Conservation (phyloP, 1,140 invertebrate genomes). For the Pentalonia nigronervosa region DNA sequence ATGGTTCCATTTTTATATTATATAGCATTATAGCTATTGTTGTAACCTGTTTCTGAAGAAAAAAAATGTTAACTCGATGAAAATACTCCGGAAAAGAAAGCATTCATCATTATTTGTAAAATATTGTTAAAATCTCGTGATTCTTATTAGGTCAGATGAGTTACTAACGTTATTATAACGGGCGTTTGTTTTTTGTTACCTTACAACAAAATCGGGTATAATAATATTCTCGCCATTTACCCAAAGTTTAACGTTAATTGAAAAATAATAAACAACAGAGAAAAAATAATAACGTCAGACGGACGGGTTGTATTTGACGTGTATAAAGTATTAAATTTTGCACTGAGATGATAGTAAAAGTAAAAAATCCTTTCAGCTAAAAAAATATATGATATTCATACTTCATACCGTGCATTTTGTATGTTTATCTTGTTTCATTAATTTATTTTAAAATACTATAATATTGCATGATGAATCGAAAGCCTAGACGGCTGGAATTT, state of each 20-base stretch:
- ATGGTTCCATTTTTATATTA: slow-evolving; percentile 17
- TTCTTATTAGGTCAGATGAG: slow-evolving; percentile 22
- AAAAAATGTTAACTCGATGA: background rate
- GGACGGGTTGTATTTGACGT: slow-evolving; percentile 42
- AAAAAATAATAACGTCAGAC: slow-evolving; percentile 33
- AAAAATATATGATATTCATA: background rate
- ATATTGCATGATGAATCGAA: background rate
- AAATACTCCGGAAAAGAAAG: background rate
- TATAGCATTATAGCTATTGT: background rate
- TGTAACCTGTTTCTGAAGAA: background rate
- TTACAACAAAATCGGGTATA: slow-evolving; percentile 8
- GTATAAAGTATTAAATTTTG: slow-evolving; percentile 29
- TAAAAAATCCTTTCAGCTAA: background rate
- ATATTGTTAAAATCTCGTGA: slow-evolving; percentile 17
- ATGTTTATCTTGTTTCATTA: slow-evolving; percentile 8
- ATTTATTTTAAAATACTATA: background rate
- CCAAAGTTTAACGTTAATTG: slow-evolving; percentile 35
- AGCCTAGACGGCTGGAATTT: background rate
- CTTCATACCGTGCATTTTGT: background rate
- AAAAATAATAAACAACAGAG: slow-evolving; percentile 36
- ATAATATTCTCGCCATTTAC: slow-evolving; percentile 31
- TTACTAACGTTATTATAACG: slow-evolving; percentile 8
- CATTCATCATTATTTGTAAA: background rate
- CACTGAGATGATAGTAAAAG: background rate
- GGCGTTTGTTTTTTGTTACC: slow-evolving; percentile 5